A percentile compares a stretch with the other conserved stretches of the same genome.
phyloP scores from a whole-genome alignment of 2,888 invertebrate species.

The Drosophila meridionalis region DNA sequence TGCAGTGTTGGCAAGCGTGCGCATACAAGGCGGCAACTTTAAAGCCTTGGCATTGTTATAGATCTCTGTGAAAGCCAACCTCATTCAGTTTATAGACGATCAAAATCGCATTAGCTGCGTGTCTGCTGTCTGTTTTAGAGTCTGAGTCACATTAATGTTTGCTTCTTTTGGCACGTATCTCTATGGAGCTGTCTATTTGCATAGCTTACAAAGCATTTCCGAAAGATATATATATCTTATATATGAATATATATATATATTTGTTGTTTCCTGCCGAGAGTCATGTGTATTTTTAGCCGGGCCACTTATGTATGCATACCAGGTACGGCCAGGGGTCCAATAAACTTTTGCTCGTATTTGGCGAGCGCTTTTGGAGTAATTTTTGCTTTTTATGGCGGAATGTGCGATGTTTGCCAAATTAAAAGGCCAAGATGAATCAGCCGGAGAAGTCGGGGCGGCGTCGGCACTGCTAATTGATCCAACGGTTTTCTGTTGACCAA shows the following conservation, averaged over 20 bases:
- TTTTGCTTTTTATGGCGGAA: slow-evolving; percentile 51
- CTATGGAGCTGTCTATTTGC: slow-evolving; percentile 27
- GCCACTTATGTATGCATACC: slow-evolving; percentile 48
- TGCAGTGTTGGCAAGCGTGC: not conserved
- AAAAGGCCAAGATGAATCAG: slow-evolving; percentile 62
- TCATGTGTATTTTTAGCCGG: slow-evolving; percentile 47
- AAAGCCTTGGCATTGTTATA: not conserved
- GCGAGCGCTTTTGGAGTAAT: slow-evolving; percentile 48
- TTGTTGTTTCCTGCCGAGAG: slow-evolving; percentile 42
- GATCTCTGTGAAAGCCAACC: not conserved
- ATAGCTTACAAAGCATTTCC: slow-evolving; percentile 44
- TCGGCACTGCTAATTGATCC: slow-evolving; percentile 41
- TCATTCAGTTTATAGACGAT: not conserved
- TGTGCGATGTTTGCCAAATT: slow-evolving; percentile 70
- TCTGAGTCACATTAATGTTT: slow-evolving; percentile 28
- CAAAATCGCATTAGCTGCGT: not conserved
- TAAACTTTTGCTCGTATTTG: slow-evolving; percentile 66
- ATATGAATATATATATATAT: slow-evolving; percentile 5
- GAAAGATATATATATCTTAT: slow-evolving; percentile 18
- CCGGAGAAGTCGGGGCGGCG: slow-evolving; percentile 24
- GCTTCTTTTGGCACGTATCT: slow-evolving; percentile 5
- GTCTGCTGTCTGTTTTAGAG: not conserved
- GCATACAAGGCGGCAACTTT: slow-evolving; percentile 6
- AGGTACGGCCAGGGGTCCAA: slow-evolving; percentile 39
- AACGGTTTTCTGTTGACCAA: slow-evolving; percentile 46